Conservation (phyloP, 2,797 vertebrate genomes). For the Sus cebifrons region DNA sequence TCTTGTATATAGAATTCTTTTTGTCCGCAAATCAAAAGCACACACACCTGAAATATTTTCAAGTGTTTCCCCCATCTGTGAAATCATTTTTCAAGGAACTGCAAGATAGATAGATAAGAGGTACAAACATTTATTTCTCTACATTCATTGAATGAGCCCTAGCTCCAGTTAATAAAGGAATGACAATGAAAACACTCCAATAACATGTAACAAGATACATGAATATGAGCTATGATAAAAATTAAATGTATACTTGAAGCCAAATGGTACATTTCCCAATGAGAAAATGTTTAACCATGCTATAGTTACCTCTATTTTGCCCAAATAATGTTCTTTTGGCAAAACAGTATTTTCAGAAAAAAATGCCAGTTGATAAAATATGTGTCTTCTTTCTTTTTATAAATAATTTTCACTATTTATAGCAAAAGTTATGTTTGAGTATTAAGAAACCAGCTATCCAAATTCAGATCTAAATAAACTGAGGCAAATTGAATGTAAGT, state of each 20-base stretch:
- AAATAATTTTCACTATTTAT: background rate
- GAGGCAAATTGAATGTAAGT: constrained; percentile 43
- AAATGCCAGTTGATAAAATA: background rate
- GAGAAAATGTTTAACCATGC: background rate
- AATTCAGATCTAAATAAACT: constrained; percentile 57
- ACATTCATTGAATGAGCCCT: background rate
- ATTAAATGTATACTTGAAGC: background rate
- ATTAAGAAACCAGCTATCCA: background rate
- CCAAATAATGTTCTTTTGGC: constrained; percentile 6
- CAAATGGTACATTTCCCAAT: background rate
- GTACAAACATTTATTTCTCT: background rate
- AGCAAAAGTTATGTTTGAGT: background rate
- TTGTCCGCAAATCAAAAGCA: background rate
- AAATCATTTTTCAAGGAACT: background rate
- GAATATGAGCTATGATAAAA: background rate
- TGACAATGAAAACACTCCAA: background rate
- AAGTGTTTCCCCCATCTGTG: background rate
- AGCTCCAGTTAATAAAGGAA: background rate
- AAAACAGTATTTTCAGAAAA: constrained; percentile 14
- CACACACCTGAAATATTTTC: background rate
- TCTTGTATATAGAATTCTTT: background rate
- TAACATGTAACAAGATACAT: background rate
- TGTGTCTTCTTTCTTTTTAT: background rate
- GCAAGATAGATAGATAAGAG: background rate
- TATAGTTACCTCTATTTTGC: background rate